Evolutionary conservation across 2,113 vertebrate genomes (phyloP).

Genomic region (Chaetura pelagica): DNA sequence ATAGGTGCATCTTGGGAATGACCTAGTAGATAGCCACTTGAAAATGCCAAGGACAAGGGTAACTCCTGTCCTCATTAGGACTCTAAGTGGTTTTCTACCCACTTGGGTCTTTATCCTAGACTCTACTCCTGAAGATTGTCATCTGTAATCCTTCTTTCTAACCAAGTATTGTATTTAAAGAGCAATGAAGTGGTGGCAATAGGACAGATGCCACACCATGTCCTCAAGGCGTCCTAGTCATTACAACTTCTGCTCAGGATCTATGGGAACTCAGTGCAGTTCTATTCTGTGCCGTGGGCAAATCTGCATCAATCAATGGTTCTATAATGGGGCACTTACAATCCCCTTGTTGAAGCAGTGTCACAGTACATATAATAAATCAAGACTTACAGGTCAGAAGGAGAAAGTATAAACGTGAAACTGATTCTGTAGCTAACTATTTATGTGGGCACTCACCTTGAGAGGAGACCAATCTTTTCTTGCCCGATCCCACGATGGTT

Average conservation of each 20-base stretch:
- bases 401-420: conserved; percentile 38
- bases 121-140: neutral
- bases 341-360: conserved; percentile 24
- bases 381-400: conserved; percentile 27
- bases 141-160: neutral
- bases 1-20: neutral
- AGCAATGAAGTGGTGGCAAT: neutral
- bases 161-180: neutral
- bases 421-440: neutral
- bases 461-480: conserved; percentile 6
- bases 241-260: neutral
- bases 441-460: conserved; percentile 40
- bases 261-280: neutral
- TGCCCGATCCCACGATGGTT: conserved; percentile 1
- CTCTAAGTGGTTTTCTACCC: neutral
- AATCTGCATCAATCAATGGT: conserved; percentile 40
- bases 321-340: conserved; percentile 39
- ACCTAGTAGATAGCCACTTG: neutral
- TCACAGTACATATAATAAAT: neutral
- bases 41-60: neutral
- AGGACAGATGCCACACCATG: neutral
- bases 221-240: neutral
- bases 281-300: neutral
- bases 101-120: neutral
- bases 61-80: neutral